Evolutionary conservation across 2,113 vertebrate species (phyloP), one percentile per base, ranked within the genome.

Genomic region (Bombycilla garrulus): DNA sequence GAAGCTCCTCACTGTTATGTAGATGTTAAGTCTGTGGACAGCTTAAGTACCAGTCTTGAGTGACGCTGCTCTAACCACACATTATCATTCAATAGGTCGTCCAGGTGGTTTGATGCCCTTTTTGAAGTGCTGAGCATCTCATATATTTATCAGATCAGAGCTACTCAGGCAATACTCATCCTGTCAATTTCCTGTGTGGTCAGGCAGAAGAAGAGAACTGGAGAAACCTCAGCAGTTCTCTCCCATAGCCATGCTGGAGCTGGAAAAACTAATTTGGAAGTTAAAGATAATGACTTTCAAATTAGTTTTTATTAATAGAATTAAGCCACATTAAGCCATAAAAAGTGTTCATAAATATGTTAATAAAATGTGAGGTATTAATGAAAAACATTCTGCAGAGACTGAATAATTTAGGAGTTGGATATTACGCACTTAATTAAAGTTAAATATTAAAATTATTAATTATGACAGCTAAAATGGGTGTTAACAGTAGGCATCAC

Each of bases 241-340:
- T 82, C 58, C n/a, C 42, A 76, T 50, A 93, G 58, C 72, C 77
- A 78, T 35, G 29, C 12, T 83, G 74, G 71, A 76, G 31, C 26
- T 51, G 45, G 57, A 88, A 58, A 78, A 92, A 76, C 64, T 96
- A 94, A 93, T 97, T 13, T 86, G 93, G 84, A 95, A 97, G 74
- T 78, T 96, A 67, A 95, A 94, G 78, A 97, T 95, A 97, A 97
- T 94, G 84, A 96, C 86, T 97, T 97, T 94, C 74, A 97, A 97
- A 97, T 97, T 95, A 96, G 82, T 82, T 98, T 97, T 98, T 97
- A 96, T 97, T 97, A 97, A 97, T 97, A 96, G 95, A 97, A 97
- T 97, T 97, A 96, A 97, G 81, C 54, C 88, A 93, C 67, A 96
- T 93, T 95, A 96, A 91, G 54, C 97, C 85, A 96, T 90, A 85